These are phyloP conservation scores for Contarinia nasturtii DNA, from an alignment of 1,140 invertebrate genomes.

Conservation along the genomic window DNA sequence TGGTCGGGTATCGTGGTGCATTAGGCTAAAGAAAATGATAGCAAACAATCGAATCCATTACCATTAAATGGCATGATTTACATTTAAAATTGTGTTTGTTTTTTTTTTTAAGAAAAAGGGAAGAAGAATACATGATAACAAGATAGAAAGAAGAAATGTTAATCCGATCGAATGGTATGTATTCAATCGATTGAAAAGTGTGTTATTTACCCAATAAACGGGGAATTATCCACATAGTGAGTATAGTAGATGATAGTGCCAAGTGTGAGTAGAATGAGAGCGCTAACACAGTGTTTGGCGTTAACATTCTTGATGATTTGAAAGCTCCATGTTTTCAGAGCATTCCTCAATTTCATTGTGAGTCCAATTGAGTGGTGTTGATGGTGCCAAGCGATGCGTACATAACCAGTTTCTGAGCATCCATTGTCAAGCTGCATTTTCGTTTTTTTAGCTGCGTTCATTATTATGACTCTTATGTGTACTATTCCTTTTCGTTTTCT, in stretches of 20 bases:
- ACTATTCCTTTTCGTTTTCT: no score
- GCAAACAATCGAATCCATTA: neutral
- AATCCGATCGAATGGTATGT: neutral
- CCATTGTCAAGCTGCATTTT: no score
- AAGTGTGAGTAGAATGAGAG: conserved; percentile 41
- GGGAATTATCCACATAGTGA: conserved; percentile 45
- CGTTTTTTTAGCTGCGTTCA: no score
- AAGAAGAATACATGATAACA: neutral
- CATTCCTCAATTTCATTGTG: neutral
- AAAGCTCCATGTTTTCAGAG: conserved; percentile 18
- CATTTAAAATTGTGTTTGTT: neutral
- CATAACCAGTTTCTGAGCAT: no score
- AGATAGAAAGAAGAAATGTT: neutral
- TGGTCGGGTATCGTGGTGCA: conserved; percentile 53
- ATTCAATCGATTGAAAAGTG: neutral
- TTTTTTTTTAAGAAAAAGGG: neutral
- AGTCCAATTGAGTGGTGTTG: no score
- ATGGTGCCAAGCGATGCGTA: no score
- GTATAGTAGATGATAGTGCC: conserved; percentile 55
- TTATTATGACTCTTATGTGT: no score
- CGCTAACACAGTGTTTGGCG: conserved; percentile 47
- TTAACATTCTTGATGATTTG: conserved; percentile 42
- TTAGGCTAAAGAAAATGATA: conserved; percentile 32
- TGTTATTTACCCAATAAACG: conserved; percentile 42
- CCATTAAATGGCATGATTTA: neutral